phyloP scores from a whole-genome alignment of 2,797 vertebrate genomes.

The Luscinia megarhynchos region DNA sequence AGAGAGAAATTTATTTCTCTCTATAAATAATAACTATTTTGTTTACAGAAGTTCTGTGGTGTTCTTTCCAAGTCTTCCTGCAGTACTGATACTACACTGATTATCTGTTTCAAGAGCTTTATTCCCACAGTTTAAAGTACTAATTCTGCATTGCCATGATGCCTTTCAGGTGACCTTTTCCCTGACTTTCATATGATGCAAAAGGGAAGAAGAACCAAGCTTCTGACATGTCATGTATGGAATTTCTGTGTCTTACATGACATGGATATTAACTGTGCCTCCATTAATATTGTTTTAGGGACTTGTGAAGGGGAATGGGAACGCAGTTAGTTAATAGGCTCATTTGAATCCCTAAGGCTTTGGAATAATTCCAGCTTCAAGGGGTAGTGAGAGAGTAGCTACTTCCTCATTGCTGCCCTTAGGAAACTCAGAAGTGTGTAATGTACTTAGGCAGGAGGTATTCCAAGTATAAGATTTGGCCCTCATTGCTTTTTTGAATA shows the following conservation, averaged over 20 bases:
- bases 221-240: neutral
- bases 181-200: neutral
- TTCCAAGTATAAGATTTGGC: neutral
- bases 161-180: neutral
- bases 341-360: neutral
- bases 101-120: neutral
- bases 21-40: neutral
- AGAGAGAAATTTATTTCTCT: neutral
- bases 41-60: neutral
- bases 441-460: slow-evolving; percentile 14
- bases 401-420: slow-evolving; percentile 30
- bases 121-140: neutral
- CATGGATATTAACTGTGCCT: neutral
- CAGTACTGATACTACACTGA: neutral
- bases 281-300: neutral
- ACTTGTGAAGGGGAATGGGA: neutral
- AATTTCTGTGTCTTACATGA: neutral
- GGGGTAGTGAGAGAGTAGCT: neutral
- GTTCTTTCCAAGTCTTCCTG: neutral
- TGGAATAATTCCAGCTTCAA: slow-evolving; percentile 2
- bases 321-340: neutral
- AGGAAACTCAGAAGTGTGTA: neutral
- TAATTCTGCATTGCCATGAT: neutral
- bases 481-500: slow-evolving; percentile 2
- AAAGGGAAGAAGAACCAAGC: neutral